A percentile compares a stretch with the other conserved stretches of the same genome.
phyloP scores from a whole-genome alignment of 2,797 vertebrate genomes.

The Mycteria americana region DNA sequence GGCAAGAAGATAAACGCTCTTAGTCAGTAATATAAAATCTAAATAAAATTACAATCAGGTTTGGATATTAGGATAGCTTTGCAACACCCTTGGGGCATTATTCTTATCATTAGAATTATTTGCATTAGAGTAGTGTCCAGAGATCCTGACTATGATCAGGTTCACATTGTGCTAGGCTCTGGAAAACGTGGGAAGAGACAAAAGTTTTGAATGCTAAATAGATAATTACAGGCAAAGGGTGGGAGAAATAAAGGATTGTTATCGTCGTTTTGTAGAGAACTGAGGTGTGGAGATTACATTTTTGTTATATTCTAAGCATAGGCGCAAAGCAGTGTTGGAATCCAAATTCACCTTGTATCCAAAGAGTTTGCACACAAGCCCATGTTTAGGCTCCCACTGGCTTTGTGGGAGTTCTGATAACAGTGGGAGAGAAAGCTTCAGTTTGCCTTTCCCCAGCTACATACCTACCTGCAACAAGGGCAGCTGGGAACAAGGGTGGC shows the following conservation, averaged over 20 bases:
- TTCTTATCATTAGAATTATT: conserved; percentile 52
- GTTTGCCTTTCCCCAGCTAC: background rate
- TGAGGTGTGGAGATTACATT: background rate
- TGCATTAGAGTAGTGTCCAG: conserved; percentile 49
- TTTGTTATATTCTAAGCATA: background rate
- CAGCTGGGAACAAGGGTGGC: background rate
- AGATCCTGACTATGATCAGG: conserved; percentile 34
- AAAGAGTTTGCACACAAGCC: background rate
- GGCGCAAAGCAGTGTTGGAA: background rate
- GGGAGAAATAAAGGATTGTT: conserved; percentile 37
- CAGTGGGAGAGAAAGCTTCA: background rate
- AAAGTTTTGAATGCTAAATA: conserved; percentile 42
- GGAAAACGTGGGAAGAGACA: conserved; percentile 52
- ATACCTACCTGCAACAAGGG: background rate
- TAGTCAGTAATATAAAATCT: conserved; percentile 56
- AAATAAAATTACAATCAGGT: conserved; percentile 52
- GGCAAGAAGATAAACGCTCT: conserved; percentile 48
- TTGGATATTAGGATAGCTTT: conserved; percentile 54
- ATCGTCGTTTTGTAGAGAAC: background rate
- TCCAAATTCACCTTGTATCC: background rate
- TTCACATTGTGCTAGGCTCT: conserved; percentile 26
- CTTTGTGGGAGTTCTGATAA: background rate
- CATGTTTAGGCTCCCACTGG: background rate
- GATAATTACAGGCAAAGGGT: conserved; percentile 47
- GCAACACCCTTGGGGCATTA: conserved; percentile 31